Evolutionary conservation across 2,113 vertebrate species (phyloP).

Genomic region (Arvicanthis niloticus): DNA sequence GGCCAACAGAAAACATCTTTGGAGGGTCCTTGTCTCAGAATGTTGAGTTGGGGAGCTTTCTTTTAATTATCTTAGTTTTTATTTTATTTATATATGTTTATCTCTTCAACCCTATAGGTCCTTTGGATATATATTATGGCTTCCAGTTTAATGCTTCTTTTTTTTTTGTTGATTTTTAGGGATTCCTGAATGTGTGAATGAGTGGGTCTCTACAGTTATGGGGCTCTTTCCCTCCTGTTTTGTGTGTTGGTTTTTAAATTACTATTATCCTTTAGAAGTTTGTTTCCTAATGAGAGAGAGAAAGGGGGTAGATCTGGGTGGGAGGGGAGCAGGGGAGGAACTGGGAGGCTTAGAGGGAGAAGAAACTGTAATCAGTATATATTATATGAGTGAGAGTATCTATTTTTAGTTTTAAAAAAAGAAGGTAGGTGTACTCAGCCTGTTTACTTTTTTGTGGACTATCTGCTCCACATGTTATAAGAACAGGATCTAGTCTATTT

Average conservation of each 20-base stretch:
- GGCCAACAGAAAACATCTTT: not conserved
- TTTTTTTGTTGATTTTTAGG: not conserved
- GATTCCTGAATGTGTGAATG: not conserved
- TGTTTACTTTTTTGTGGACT: not conserved
- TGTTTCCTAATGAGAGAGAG: not conserved
- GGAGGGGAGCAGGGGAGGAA: not conserved
- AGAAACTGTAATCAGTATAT: not conserved
- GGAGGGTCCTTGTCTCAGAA: not conserved
- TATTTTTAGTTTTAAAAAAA: no score
- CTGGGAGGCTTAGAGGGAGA: not conserved
- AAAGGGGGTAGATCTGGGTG: not conserved
- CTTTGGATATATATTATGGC: not conserved
- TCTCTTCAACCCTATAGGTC: not conserved
- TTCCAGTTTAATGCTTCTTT: not conserved
- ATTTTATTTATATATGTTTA: not conserved
- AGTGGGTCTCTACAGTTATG: not conserved
- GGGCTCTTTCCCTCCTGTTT: not conserved
- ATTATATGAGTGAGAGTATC: not conserved
- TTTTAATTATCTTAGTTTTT: not conserved
- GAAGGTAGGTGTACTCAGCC: no score
- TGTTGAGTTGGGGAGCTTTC: not conserved
- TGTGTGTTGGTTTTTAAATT: not conserved
- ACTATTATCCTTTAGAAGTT: not conserved
- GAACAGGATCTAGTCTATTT: not conserved
- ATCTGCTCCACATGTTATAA: not conserved